Conservation (phyloP, 2,113 vertebrate genomes). For the Phoxinus phoxinus region DNA sequence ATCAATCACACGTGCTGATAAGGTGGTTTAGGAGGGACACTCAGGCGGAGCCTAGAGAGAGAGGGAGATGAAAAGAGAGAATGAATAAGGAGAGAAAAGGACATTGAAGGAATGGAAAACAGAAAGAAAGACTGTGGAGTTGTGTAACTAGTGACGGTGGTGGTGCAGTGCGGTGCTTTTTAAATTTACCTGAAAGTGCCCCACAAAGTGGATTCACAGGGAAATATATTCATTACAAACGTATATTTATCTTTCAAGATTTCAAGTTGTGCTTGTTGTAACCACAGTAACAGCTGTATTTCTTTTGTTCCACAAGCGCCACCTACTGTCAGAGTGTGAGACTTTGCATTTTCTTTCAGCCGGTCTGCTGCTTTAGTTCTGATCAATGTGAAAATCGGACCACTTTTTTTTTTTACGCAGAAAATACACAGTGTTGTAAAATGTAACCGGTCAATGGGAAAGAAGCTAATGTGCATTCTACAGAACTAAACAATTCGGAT, state of each 20-base stretch:
- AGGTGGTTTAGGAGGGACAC: constrained; percentile 36
- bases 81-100: constrained; percentile 1
- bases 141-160: constrained; percentile 16
- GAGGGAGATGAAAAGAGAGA: constrained; percentile 12
- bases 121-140: neutral
- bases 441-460: neutral
- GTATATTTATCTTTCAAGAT: no score
- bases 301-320: no score
- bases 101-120: constrained; percentile 6
- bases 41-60: neutral
- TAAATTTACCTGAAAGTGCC: neutral
- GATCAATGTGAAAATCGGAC: no score
- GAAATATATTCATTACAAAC: no score
- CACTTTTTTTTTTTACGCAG: neutral
- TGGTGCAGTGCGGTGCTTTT: neutral
- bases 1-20: constrained; percentile 55
- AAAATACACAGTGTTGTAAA: neutral
- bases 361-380: no score
- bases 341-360: no score
- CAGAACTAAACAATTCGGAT: neutral
- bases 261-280: no score
- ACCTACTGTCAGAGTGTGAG: no score
- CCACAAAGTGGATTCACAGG: neutral
- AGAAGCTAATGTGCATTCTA: neutral
- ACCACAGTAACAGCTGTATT: no score